Percentiles rank a stretch among this genome's conserved stretches.
phyloP scores from a whole-genome alignment of 2,797 vertebrate genomes.

The Propithecus deckenii region DNA sequence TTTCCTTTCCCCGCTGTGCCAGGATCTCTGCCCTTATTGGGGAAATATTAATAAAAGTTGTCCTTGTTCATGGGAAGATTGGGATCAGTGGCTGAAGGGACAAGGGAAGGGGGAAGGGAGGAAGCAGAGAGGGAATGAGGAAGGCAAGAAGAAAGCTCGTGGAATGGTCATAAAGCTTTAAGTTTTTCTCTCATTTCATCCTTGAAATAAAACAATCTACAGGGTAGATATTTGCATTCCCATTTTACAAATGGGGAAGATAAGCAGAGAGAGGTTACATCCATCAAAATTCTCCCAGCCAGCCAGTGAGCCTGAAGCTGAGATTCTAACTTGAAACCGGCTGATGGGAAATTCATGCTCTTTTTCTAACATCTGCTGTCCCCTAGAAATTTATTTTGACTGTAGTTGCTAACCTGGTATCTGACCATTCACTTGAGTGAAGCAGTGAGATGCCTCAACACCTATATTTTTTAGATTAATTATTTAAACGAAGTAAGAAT shows the following conservation, averaged over 20 bases:
- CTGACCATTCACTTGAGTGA: not conserved
- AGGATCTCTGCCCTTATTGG: not conserved
- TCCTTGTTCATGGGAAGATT: not conserved
- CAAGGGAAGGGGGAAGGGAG: not conserved
- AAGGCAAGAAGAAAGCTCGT: not conserved
- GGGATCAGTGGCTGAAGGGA: not conserved
- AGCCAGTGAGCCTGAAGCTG: not conserved
- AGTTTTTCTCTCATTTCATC: not conserved
- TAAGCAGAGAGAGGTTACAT: not conserved
- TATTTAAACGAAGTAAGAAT: not conserved
- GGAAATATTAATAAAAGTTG: not conserved
- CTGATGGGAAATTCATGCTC: not conserved
- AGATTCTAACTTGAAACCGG: not conserved
- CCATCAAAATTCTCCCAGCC: not conserved
- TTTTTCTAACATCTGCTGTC: not conserved
- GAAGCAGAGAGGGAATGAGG: not conserved
- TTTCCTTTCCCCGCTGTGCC: not conserved
- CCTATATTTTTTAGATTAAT: not conserved
- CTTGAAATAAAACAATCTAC: not conserved
- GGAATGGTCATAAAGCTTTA: not conserved
- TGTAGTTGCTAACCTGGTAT: not conserved
- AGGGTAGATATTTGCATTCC: not conserved
- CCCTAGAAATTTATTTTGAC: not conserved
- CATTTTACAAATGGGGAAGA: slow-evolving; percentile 4
- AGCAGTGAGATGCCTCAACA: not conserved